Percentiles rank a stretch among this genome's conserved stretches.
These are phyloP conservation scores for Vireo altiloquus DNA, from an alignment of 2,113 vertebrate species.

Conservation along the genomic window DNA sequence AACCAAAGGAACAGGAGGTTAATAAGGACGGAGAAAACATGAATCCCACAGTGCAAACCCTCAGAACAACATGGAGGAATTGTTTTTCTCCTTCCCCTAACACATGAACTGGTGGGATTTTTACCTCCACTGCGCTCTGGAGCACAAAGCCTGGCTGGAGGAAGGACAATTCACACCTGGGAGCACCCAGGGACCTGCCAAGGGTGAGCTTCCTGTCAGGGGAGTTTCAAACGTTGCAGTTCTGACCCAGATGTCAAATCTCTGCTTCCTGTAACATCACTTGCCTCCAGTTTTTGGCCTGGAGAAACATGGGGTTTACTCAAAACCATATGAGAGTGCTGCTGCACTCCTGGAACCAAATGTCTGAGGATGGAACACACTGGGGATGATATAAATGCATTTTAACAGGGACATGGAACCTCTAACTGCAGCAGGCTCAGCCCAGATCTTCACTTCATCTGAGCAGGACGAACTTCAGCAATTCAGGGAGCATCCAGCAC, in stretches of 20 bases:
- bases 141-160: not conserved
- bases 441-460: not conserved
- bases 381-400: not conserved
- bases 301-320: constrained; percentile 12
- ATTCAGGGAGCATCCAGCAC: not conserved
- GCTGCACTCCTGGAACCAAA: constrained; percentile 23
- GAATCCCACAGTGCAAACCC: not conserved
- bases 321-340: constrained; percentile 47
- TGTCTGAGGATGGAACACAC: not conserved
- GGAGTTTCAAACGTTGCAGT: not conserved
- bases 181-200: not conserved
- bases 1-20: not conserved
- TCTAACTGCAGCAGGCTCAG: not conserved
- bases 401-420: not conserved
- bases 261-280: constrained; percentile 32
- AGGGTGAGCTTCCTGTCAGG: not conserved
- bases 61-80: not conserved
- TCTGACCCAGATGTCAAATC: constrained; percentile 54
- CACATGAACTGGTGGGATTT: not conserved
- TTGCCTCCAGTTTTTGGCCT: constrained; percentile 20
- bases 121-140: fast-evolving
- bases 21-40: not conserved
- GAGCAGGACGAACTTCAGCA: not conserved
- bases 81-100: not conserved
- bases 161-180: not conserved